phyloP scores from a whole-genome alignment of 2,113 vertebrate genomes.

The Baryphthengus martii region DNA sequence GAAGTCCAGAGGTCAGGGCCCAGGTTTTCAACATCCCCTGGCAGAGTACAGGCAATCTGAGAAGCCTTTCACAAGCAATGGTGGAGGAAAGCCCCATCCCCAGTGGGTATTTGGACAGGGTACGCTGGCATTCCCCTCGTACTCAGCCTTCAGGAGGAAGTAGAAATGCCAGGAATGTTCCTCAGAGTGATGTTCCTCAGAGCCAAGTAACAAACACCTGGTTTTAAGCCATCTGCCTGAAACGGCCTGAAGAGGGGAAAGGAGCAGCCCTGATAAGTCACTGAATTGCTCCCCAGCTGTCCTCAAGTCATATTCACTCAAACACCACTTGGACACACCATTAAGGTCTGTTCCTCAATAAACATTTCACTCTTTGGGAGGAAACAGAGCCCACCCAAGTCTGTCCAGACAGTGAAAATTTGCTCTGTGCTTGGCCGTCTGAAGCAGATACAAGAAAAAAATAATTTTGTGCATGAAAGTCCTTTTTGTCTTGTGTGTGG shows the following conservation, averaged over 20 bases:
- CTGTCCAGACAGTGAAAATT: background rate
- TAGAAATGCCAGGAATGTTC: background rate
- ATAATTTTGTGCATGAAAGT: constrained; percentile 2
- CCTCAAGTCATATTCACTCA: background rate
- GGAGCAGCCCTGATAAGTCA: background rate
- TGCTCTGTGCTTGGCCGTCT: background rate
- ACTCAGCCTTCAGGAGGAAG: background rate
- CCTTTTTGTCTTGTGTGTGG: background rate
- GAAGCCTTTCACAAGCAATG: background rate
- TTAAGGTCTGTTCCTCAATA: background rate
- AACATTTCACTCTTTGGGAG: background rate
- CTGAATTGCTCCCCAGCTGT: background rate
- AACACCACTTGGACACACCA: background rate
- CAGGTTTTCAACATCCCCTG: background rate
- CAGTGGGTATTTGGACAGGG: background rate
- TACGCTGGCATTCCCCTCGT: background rate
- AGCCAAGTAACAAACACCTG: background rate
- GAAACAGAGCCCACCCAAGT: constrained; percentile 52
- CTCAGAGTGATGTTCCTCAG: background rate
- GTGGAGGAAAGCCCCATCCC: background rate
- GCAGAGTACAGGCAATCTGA: background rate
- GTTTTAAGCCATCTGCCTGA: background rate
- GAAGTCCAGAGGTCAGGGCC: background rate
- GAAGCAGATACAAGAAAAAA: constrained; percentile 18
- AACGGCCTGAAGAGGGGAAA: background rate